Conservation (phyloP, 2,113 vertebrate species). For the Cavia aperea region DNA sequence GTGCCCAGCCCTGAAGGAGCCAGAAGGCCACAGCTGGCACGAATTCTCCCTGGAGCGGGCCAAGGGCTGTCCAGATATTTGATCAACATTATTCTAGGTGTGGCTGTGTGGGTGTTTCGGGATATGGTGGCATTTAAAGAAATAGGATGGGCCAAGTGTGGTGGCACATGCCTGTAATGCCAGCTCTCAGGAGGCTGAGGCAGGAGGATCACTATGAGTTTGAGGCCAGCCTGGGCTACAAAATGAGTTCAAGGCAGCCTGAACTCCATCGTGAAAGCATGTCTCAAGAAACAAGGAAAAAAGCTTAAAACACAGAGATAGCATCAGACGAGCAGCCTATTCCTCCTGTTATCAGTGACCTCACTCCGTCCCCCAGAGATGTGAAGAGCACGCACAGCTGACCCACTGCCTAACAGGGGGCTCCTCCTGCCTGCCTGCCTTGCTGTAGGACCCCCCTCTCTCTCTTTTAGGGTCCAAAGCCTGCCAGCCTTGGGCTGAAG, state of each 20-base stretch:
- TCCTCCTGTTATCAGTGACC: no score
- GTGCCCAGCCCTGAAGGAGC: fast-evolving
- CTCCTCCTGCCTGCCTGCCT: background rate
- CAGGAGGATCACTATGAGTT: no score
- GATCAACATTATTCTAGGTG: background rate
- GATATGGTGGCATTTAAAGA: fast-evolving
- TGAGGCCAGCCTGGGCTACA: no score
- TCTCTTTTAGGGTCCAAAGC: background rate
- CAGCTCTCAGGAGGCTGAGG: no score
- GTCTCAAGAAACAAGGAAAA: no score
- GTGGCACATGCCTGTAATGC: no score
- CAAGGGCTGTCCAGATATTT: background rate
- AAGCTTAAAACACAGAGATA: no score
- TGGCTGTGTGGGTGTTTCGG: background rate
- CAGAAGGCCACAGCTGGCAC: fast-evolving
- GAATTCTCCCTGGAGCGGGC: fast-evolving
- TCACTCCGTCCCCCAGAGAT: background rate
- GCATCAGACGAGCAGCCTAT: background rate
- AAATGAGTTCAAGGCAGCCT: no score
- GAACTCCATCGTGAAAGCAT: no score
- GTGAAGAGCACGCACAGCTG: background rate
- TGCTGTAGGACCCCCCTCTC: fast-evolving
- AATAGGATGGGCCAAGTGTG: background rate
- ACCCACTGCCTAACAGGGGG: background rate
- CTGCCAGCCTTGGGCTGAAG: background rate